A percentile compares a stretch with the other conserved stretches of the same genome.
phyloP scores from a whole-genome alignment of 1,140 invertebrate species.

The Cydia strobilella region DNA sequence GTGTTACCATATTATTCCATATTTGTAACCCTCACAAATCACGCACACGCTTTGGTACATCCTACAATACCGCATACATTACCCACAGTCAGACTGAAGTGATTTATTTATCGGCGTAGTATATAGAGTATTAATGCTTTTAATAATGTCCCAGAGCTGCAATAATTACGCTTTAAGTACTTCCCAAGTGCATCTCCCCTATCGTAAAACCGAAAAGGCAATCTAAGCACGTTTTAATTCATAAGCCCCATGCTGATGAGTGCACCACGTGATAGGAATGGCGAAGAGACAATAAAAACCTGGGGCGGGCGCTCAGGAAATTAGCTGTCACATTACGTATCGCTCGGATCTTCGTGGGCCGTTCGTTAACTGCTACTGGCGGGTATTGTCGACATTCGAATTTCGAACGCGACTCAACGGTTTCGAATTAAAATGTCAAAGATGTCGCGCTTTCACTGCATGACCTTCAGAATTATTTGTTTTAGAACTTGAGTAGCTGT shows the following conservation, averaged over 20 bases:
- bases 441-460: too few species aligned
- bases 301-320: slow-evolving; percentile 67
- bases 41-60: not conserved
- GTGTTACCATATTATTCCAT: not conserved
- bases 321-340: slow-evolving; percentile 76
- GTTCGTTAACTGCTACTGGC: slow-evolving; percentile 22
- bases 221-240: slow-evolving; percentile 77
- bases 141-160: not conserved
- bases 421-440: not conserved
- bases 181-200: slow-evolving; percentile 45
- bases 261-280: slow-evolving; percentile 69
- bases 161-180: slow-evolving; percentile 45
- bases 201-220: slow-evolving; percentile 41
- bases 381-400: slow-evolving; percentile 39
- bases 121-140: not conserved
- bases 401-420: not conserved
- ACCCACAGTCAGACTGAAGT: not conserved
- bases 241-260: slow-evolving; percentile 71
- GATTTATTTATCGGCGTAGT: too few species aligned
- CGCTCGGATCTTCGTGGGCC: slow-evolving; percentile 46
- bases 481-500: too few species aligned
- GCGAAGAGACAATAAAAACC: slow-evolving; percentile 64
- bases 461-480: too few species aligned
- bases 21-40: not conserved
- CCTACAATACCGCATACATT: too few species aligned